Evolutionary conservation across 2,888 invertebrate species (phyloP), one percentile per base, ranked within the genome.

Genomic region (Liposcelis brunnea): DNA sequence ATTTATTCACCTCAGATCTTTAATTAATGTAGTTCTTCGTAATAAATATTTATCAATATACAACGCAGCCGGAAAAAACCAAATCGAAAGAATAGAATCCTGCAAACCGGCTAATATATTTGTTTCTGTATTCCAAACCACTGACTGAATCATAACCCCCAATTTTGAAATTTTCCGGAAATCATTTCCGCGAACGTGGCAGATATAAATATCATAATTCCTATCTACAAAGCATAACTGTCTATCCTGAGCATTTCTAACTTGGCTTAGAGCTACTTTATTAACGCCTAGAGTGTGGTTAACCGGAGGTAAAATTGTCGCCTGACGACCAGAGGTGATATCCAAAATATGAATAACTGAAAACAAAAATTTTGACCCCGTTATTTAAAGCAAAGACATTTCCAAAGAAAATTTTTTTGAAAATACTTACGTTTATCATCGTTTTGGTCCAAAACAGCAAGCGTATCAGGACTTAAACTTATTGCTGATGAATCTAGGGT

Each of bases 181-280:
- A 45, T 77, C 75, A 57, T 79, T 75, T 7, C 81, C 71, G 48
- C 82, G 74, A 2, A 86, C 74, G 14, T 68, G 59, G 2, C 65
- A 63, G 5, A 95, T 70, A 59, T 81, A 86, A 12, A 95, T 67
- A 62, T 95, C 94, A 54, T 80, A 74, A 58, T 91, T 91, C 55
- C 74, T 76, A 64, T 98, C 97, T 19, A 95, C 69, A 48, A 95
- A 67, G 1, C 90, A 90, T 37, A 95, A 64, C 55, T 82, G 82
- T 50, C 95, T 74, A 55, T 87, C 86, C 31, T 71, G 74, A 0
- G 77, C 60, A 0, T 77, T 72, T 1, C 90, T 91, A 46, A 83
- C 78, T 58, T 91, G 84, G 59, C 90, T 90, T 36, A 95, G 66
- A 0, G 84, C 78, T 12, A 97, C 67, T 55, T 81, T 79, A 2